These are phyloP conservation scores for Poecilia wingei DNA, from an alignment of 2,797 vertebrate species.

Conservation along the genomic window DNA sequence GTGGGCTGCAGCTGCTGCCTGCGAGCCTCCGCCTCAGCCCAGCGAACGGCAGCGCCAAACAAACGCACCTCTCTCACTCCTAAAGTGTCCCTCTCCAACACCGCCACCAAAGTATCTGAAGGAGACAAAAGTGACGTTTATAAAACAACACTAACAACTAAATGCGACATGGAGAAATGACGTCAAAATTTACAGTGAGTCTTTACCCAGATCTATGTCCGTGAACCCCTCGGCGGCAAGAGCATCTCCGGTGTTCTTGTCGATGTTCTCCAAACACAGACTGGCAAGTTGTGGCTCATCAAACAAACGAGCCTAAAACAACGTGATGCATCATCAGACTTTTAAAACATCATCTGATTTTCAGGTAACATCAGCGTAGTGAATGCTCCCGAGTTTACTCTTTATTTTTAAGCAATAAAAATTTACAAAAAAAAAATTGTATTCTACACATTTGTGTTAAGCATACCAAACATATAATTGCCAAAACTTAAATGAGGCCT, in stretches of 20 bases:
- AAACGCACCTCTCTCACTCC: conserved; percentile 93
- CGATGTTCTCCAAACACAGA: conserved; percentile 96
- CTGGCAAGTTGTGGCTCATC: conserved; percentile 98
- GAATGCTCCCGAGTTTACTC: not conserved
- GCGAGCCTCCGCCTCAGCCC: conserved; percentile 94
- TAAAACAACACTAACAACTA: not conserved
- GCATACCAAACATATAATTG: not conserved
- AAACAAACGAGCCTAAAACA: conserved; percentile 90
- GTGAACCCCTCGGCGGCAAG: conserved; percentile 96
- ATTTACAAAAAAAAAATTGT: not conserved
- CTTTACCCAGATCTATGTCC: conserved; percentile 93
- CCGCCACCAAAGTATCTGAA: conserved; percentile 87
- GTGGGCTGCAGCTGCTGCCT: conserved; percentile 93
- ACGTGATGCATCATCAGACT: not conserved
- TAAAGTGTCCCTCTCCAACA: conserved; percentile 94
- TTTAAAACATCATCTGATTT: not conserved
- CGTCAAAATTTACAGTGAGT: not conserved
- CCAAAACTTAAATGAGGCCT: not conserved
- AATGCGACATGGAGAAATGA: not conserved
- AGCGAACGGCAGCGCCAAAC: conserved; percentile 93
- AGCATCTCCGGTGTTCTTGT: conserved; percentile 96
- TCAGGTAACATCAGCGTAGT: not conserved
- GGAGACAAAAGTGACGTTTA: conserved; percentile 9
- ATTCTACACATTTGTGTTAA: not conserved
- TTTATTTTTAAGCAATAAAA: not conserved